A percentile compares a stretch with the other conserved stretches of the same genome.
Evolutionary conservation across 1,140 invertebrate genomes (phyloP).

Genomic region (Drosophila persimilis): DNA sequence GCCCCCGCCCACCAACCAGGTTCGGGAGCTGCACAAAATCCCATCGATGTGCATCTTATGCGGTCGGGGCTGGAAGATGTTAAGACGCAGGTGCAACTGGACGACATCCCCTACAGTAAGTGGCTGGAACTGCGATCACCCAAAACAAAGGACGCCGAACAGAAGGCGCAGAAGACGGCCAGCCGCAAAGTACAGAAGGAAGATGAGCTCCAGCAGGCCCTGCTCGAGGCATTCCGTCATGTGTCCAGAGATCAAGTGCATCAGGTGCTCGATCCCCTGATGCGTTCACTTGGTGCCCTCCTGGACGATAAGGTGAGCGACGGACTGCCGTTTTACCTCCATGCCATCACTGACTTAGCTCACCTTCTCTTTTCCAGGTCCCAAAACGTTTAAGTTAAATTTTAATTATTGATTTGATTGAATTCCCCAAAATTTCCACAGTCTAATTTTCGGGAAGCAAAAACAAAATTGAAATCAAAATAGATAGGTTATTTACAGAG

Average conservation of each 20-base stretch:
- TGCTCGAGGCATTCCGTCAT: constrained; percentile 62
- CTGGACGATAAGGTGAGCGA: constrained; percentile 42
- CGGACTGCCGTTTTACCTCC: too few species aligned
- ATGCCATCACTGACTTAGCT: too few species aligned
- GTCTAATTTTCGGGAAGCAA: too few species aligned
- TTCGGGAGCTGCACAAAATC: background rate
- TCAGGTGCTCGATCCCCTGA: constrained; percentile 63
- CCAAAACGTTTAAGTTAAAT: background rate
- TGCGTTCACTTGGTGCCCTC: constrained; percentile 53
- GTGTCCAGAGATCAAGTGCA: constrained; percentile 69
- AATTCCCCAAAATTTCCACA: background rate
- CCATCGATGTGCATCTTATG: background rate
- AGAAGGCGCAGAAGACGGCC: background rate
- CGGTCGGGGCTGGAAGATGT: background rate
- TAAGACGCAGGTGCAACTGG: constrained; percentile 15
- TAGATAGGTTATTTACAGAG: too few species aligned
- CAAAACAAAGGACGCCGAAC: background rate
- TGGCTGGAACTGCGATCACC: too few species aligned
- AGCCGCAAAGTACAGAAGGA: constrained; percentile 9
- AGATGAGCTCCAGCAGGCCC: constrained; percentile 34
- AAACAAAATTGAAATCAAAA: too few species aligned
- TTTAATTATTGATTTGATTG: background rate
- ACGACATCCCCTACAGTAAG: background rate
- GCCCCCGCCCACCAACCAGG: too few species aligned
- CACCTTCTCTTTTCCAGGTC: too few species aligned